Conservation (phyloP, 2,113 vertebrate species). For the Chloropsis hardwickii region DNA sequence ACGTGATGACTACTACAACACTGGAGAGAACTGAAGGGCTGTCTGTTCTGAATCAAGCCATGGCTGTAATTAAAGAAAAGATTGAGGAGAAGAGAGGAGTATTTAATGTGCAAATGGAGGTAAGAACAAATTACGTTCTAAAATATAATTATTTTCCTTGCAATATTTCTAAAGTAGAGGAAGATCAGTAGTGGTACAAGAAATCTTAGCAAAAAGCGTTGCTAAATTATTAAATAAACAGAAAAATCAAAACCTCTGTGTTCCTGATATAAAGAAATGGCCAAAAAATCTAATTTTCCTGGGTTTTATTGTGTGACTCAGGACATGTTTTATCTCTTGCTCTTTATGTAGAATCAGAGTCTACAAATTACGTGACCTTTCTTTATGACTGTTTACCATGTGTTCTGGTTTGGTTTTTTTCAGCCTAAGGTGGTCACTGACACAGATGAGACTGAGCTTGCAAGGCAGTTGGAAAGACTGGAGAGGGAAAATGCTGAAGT, state of each 20-base stretch:
- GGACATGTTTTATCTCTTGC: neutral
- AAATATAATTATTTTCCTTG: neutral
- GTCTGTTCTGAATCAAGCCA: constrained; percentile 96
- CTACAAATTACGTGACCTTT: neutral
- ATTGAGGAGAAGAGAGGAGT: constrained; percentile 98
- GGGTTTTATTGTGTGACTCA: neutral
- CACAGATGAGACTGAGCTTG: constrained; percentile 95
- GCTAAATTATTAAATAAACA: neutral
- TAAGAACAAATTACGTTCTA: constrained; percentile 46
- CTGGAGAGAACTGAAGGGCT: constrained; percentile 96
- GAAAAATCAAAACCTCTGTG: neutral
- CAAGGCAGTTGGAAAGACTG: constrained; percentile 91
- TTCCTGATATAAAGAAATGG: neutral
- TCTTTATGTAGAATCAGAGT: neutral
- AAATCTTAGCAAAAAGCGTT: neutral
- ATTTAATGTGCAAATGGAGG: constrained; percentile 98
- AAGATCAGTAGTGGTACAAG: neutral
- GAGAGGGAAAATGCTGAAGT: constrained; percentile 97
- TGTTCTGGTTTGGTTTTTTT: neutral
- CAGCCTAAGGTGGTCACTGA: constrained; percentile 98
- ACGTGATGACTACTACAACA: constrained; percentile 99
- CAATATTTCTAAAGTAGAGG: neutral
- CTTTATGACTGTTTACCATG: neutral
- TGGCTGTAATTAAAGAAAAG: constrained; percentile 97
- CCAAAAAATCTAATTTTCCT: neutral